Base-by-base conservation (phyloP, 2,113 vertebrate species). In the Pomatorhinus ruficollis region DNA sequence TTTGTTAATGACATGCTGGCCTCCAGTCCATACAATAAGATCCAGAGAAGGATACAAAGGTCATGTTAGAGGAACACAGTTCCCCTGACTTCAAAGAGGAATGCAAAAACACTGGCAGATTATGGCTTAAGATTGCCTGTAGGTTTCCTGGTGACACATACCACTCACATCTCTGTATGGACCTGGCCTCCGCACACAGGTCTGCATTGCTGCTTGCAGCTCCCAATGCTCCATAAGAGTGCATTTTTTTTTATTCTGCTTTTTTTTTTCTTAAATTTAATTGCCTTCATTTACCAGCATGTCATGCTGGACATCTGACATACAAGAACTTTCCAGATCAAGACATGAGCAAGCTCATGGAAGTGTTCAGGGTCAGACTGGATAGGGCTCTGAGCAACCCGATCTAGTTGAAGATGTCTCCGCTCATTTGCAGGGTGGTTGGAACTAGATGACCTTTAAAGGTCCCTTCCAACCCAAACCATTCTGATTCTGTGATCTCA, bases 41-140 rank as follows among this genome's bases (percentile, higher is more conserved):
- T 70, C 54, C 79, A 90, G 76, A 87, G 70, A 64, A 93, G 75
- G 87, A 83, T 91, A 84, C 66, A 95, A 95, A 96, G 93, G 95
- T 96, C 93, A 96, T 7, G 3, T 83, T 74, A 90, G 2, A 23
- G 66, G 63, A 87, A 90, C 59, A 42, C 57, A 90, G 19, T 19
- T 90, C 45, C 50, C 22, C 6, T 0, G 1, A 77, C 91, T 96
- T 96, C 93, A 96, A 94, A 95, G 90, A 85, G 85, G 91, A 94
- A 91, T 37, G 68, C 52, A 80, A 74, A 89, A 87, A 2, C 57
- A 57, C 53, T 52, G 30, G 19, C 81, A 87, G 80, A 83, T 91
- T 54, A 65, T 12, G 54, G 91, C 0, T 84, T 61, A 82, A 79
- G 59, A 79, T 42, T 63, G 89, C 63, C 88, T 59, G 18, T 50